These are phyloP conservation scores for Poecilus cupreus DNA, from an alignment of 2,888 invertebrate species.

Conservation along the genomic window DNA sequence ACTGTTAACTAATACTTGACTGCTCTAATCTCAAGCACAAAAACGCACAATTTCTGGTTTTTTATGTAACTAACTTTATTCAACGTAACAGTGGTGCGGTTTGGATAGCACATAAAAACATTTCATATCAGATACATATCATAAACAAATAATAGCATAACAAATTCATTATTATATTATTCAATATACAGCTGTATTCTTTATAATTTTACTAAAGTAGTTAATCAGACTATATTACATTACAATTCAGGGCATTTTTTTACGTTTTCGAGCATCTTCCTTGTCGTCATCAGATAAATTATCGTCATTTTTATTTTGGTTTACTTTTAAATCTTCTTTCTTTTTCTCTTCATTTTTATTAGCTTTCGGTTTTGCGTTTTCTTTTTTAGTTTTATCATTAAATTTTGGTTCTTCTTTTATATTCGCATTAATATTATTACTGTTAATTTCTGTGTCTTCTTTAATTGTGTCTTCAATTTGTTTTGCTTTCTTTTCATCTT, in stretches of 20 bases:
- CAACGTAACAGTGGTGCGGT: constrained; percentile 49
- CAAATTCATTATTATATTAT: constrained; percentile 50
- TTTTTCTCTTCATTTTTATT: constrained; percentile 46
- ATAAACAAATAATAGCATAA: constrained; percentile 44
- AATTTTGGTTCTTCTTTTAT: constrained; percentile 64
- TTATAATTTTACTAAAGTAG: constrained; percentile 38
- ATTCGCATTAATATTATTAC: constrained; percentile 64
- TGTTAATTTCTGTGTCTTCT: constrained; percentile 61
- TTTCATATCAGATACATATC: constrained; percentile 1
- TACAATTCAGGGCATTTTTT: constrained; percentile 68
- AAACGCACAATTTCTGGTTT: constrained; percentile 54
- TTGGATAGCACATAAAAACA: constrained; percentile 20
- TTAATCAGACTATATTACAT: constrained; percentile 1
- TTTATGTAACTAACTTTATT: constrained; percentile 53
- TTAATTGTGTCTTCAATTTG: constrained; percentile 64
- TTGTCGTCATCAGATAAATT: constrained; percentile 64
- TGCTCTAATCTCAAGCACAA: constrained; percentile 54
- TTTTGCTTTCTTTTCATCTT: constrained; percentile 70
- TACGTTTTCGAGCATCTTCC: constrained; percentile 68
- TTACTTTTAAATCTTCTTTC: constrained; percentile 60
- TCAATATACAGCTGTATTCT: constrained; percentile 1
- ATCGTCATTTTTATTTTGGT: constrained; percentile 62
- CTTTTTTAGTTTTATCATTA: background rate
- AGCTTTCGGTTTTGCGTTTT: too few relatives aligned
- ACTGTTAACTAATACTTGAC: constrained; percentile 74